Conservation (phyloP, 2,113 vertebrate species). For the Scytalopus superciliaris region DNA sequence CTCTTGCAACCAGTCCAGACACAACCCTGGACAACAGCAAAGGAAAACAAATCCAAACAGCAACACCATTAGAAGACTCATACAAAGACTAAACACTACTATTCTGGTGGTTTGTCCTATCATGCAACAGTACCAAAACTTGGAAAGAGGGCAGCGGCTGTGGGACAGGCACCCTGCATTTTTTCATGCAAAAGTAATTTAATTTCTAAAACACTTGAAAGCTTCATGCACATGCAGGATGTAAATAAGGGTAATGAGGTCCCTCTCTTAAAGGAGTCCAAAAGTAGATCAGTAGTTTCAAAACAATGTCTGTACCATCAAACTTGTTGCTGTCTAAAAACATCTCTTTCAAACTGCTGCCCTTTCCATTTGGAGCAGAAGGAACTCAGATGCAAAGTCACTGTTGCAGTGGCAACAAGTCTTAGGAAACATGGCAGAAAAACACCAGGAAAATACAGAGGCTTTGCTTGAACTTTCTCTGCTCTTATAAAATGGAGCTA, state of each 20-base stretch:
- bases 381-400: not conserved
- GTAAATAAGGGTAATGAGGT: not conserved
- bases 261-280: not conserved
- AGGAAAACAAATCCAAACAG: not conserved
- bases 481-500: not conserved
- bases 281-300: not conserved
- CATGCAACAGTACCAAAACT: not conserved
- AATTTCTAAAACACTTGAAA: not conserved
- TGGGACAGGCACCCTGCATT: not conserved
- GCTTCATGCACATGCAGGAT: not conserved
- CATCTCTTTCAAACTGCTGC: not conserved
- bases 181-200: not conserved
- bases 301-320: not conserved
- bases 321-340: not conserved
- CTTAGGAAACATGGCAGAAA: not conserved
- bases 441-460: not conserved
- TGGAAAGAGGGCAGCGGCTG: not conserved
- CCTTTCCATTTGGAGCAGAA: not conserved
- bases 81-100: not conserved
- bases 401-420: not conserved
- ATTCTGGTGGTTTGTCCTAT: not conserved
- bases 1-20: not conserved
- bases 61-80: not conserved
- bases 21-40: not conserved
- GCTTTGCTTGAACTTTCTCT: not conserved